Percentiles rank a stretch among this genome's conserved stretches.
Conservation (phyloP, 2,113 vertebrate species). For the Sisor rabdophorus region DNA sequence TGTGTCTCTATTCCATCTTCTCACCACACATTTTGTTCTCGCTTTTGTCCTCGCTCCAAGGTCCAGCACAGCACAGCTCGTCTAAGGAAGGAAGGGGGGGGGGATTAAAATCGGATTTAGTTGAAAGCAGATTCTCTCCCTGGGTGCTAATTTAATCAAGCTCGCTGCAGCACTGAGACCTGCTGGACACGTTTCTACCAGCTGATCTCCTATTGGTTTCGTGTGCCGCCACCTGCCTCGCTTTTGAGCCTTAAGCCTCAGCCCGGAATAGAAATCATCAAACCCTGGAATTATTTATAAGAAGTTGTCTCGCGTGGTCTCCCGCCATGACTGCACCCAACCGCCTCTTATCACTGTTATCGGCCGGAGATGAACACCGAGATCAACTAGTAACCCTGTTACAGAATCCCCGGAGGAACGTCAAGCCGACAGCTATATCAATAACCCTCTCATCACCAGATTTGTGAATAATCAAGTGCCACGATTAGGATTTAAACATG, state of each 20-base stretch:
- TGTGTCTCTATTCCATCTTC: slow-evolving; percentile 25
- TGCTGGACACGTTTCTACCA: slow-evolving; percentile 34
- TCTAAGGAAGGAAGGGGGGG: slow-evolving; percentile 21
- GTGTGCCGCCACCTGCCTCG: not conserved
- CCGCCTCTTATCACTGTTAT: slow-evolving; percentile 14
- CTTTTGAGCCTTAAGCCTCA: slow-evolving; percentile 11
- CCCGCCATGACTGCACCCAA: not conserved
- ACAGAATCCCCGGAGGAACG: not conserved
- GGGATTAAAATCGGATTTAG: slow-evolving; percentile 50
- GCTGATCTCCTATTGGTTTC: slow-evolving; percentile 43
- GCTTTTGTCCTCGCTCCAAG: slow-evolving; percentile 34
- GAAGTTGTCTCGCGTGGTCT: slow-evolving; percentile 24
- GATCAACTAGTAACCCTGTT: not conserved
- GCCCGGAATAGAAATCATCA: slow-evolving; percentile 25
- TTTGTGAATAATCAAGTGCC: too few species aligned
- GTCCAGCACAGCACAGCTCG: slow-evolving; percentile 31
- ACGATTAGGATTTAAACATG: slow-evolving; percentile 23
- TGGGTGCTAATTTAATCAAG: slow-evolving; percentile 50
- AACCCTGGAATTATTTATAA: slow-evolving; percentile 35
- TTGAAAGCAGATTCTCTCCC: slow-evolving; percentile 47
- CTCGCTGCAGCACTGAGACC: slow-evolving; percentile 35
- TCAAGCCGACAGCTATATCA: not conserved
- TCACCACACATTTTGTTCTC: not conserved
- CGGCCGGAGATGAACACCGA: slow-evolving; percentile 20
- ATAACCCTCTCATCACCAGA: too few species aligned